A percentile compares a stretch with the other conserved stretches of the same genome.
Conservation (phyloP, 2,113 vertebrate genomes). For the Thermophis baileyi region DNA sequence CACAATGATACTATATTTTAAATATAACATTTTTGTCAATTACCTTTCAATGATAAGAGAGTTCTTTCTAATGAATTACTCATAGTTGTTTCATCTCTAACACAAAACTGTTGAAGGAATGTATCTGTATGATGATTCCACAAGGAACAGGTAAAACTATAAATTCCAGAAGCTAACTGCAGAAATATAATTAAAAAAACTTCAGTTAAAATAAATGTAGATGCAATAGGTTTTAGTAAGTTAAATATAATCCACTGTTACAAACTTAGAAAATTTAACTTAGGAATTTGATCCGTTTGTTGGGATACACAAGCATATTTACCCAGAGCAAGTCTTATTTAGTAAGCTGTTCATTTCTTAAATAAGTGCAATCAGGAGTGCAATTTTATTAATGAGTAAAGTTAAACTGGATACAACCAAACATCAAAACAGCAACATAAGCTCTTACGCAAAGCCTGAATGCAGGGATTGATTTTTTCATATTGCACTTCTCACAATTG, state of each 20-base stretch:
- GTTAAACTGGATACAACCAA: background rate
- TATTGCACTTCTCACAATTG: background rate
- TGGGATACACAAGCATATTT: background rate
- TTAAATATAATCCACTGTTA: background rate
- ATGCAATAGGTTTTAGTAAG: background rate
- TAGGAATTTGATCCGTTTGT: background rate
- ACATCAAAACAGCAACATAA: background rate
- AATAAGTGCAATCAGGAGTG: background rate
- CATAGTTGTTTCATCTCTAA: constrained; percentile 77
- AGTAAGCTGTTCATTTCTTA: background rate
- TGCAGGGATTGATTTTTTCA: background rate
- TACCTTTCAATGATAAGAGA: constrained; percentile 94
- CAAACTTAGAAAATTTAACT: background rate
- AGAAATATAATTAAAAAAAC: constrained; percentile 44
- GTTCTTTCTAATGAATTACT: constrained; percentile 89
- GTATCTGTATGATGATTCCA: constrained; percentile 96
- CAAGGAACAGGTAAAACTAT: constrained; percentile 91
- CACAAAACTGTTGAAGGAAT: constrained; percentile 86
- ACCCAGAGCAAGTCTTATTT: background rate
- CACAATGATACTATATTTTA: background rate
- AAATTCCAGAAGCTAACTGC: constrained; percentile 93
- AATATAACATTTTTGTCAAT: background rate
- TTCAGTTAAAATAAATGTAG: background rate
- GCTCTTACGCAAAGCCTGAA: background rate
- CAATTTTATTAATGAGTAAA: background rate